phyloP scores from a whole-genome alignment of 2,888 invertebrate species.

The Trachelus tabidus region DNA sequence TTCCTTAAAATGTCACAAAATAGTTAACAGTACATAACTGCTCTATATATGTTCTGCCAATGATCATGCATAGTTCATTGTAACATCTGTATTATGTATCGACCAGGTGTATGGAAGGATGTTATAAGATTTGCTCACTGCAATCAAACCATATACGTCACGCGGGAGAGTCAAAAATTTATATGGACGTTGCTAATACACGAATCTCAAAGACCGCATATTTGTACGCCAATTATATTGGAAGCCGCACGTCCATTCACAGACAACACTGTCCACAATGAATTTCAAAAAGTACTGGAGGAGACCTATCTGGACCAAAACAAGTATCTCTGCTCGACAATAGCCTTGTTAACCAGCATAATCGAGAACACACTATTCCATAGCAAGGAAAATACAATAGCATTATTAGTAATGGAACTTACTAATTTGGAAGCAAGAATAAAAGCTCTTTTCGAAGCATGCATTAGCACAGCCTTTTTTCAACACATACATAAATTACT shows the following conservation, averaged over 20 bases:
- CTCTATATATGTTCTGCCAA: background rate
- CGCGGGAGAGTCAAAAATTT: slow-evolving; percentile 75
- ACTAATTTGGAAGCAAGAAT: slow-evolving; percentile 53
- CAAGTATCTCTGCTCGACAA: slow-evolving; percentile 49
- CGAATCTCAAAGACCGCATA: slow-evolving; percentile 51
- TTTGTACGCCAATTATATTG: slow-evolving; percentile 70
- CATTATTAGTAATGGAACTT: slow-evolving; percentile 50
- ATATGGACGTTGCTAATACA: slow-evolving; percentile 61
- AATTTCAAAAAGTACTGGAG: slow-evolving; percentile 48
- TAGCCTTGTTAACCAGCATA: slow-evolving; percentile 55
- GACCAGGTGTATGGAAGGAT: slow-evolving; percentile 74
- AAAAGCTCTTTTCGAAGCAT: slow-evolving; percentile 57
- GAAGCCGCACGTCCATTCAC: slow-evolving; percentile 72
- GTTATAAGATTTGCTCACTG: slow-evolving; percentile 73
- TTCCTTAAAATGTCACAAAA: background rate
- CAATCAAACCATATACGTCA: slow-evolving; percentile 79
- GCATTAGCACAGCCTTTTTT: slow-evolving; percentile 60
- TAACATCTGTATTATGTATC: slow-evolving; percentile 41
- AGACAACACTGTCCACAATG: slow-evolving; percentile 68
- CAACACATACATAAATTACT: slow-evolving; percentile 68
- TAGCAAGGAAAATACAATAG: slow-evolving; percentile 49
- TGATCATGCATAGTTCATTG: background rate
- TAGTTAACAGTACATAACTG: background rate
- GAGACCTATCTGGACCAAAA: slow-evolving; percentile 67
- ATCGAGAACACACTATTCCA: slow-evolving; percentile 54